phyloP scores from a whole-genome alignment of 1,140 invertebrate genomes.

The Oryzaephilus surinamensis region DNA sequence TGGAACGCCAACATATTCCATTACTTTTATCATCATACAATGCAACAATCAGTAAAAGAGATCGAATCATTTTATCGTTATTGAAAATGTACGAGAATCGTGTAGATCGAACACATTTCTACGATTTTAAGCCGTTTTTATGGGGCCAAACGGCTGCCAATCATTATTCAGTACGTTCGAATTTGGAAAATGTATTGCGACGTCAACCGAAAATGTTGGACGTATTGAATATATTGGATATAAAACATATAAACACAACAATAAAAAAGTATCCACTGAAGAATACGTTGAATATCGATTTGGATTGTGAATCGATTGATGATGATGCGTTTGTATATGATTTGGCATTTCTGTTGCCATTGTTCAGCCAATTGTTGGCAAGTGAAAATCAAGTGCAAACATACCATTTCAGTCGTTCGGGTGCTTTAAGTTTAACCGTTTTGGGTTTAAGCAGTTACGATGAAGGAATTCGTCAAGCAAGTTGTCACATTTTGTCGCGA shows the following conservation, averaged over 20 bases:
- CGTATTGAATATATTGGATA: constrained; percentile 58
- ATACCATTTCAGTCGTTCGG: constrained; percentile 51
- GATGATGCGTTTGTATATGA: constrained; percentile 50
- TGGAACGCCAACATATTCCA: constrained; percentile 53
- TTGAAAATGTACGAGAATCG: constrained; percentile 28
- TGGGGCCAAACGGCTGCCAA: constrained; percentile 67
- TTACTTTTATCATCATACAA: constrained; percentile 61
- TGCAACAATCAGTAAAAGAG: constrained; percentile 50
- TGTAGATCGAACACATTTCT: constrained; percentile 31
- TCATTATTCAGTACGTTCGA: constrained; percentile 56
- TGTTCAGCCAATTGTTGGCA: constrained; percentile 51
- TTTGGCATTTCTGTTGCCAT: constrained; percentile 58
- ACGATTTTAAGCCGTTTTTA: constrained; percentile 63
- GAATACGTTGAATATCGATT: constrained; percentile 3
- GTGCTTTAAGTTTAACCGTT: constrained; percentile 53
- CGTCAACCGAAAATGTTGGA: constrained; percentile 58
- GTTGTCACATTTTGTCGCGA: constrained; percentile 52
- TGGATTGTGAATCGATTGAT: constrained; percentile 22
- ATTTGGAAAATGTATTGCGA: constrained; percentile 49
- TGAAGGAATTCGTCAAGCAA: constrained; percentile 46
- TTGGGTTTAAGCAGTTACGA: constrained; percentile 50
- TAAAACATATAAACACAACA: constrained; percentile 50
- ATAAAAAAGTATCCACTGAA: constrained; percentile 54
- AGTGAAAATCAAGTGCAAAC: constrained; percentile 54
- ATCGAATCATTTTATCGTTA: constrained; percentile 33